A percentile compares a stretch with the other conserved stretches of the same genome.
These are phyloP conservation scores for Strigamia transsilvanica DNA, from an alignment of 2,888 invertebrate species.

Conservation along the genomic window DNA sequence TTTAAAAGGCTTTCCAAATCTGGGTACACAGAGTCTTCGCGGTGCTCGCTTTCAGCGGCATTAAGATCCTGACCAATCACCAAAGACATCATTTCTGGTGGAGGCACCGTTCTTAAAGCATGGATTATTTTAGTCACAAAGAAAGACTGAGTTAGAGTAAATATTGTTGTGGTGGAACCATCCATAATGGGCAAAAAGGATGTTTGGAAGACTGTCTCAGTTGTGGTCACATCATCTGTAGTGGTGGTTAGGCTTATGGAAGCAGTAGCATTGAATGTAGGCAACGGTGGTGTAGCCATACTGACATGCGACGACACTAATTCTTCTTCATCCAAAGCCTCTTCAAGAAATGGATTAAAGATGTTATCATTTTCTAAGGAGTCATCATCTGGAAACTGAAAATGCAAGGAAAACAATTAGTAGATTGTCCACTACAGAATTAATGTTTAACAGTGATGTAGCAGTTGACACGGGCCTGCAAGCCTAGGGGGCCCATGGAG, in stretches of 20 bases:
- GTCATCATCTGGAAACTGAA: background rate
- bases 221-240: slow-evolving; percentile 90
- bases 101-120: slow-evolving; percentile 74
- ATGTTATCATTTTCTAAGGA: background rate
- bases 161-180: slow-evolving; percentile 73
- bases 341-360: slow-evolving; percentile 3
- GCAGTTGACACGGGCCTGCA: too few relatives aligned
- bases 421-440: background rate
- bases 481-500: too few relatives aligned
- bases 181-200: slow-evolving; percentile 84
- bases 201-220: slow-evolving; percentile 86
- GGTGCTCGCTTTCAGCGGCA: slow-evolving; percentile 52
- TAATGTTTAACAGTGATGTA: too few relatives aligned
- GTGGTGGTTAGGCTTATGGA: slow-evolving; percentile 78
- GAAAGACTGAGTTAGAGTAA: slow-evolving; percentile 89
- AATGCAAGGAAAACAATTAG: background rate
- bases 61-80: slow-evolving; percentile 41
- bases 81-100: slow-evolving; percentile 55
- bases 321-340: background rate
- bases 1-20: background rate
- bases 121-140: slow-evolving; percentile 85
- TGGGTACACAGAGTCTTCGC: slow-evolving; percentile 46
- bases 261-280: slow-evolving; percentile 74
- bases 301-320: slow-evolving; percentile 66
- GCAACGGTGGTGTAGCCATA: slow-evolving; percentile 70